Evolutionary conservation across 2,797 vertebrate genomes (phyloP).

Genomic region (Chaetophractus vellerosus): DNA sequence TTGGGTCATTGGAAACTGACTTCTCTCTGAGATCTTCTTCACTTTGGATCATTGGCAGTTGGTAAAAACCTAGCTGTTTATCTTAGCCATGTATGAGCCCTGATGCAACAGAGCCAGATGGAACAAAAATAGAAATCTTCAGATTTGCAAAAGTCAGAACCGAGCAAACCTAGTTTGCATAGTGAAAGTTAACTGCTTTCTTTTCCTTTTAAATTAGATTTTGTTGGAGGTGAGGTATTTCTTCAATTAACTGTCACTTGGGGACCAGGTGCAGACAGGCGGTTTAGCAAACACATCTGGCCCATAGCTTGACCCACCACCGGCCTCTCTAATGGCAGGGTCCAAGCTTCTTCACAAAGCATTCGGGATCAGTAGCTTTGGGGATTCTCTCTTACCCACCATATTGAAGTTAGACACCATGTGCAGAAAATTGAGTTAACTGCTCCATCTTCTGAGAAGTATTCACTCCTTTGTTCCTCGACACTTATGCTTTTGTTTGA

Average conservation of each 20-base stretch:
- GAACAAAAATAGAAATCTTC: background rate
- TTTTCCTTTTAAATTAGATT: conserved; percentile 20
- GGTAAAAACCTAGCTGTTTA: background rate
- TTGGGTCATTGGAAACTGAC: conserved; percentile 49
- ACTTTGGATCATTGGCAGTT: background rate
- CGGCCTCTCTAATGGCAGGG: accelerated
- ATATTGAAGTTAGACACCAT: background rate
- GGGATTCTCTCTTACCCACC: background rate
- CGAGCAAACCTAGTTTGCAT: background rate
- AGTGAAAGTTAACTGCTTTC: background rate
- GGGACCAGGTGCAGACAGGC: background rate
- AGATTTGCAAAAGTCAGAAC: conserved; percentile 12
- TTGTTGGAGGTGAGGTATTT: background rate
- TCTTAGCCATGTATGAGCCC: background rate
- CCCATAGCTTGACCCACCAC: background rate
- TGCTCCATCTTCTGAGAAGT: background rate
- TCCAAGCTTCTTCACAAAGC: background rate
- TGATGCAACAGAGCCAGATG: background rate
- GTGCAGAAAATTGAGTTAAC: background rate
- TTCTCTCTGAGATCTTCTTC: background rate
- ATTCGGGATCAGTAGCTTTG: background rate
- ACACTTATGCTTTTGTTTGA: background rate
- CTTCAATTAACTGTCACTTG: background rate
- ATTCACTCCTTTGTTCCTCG: background rate
- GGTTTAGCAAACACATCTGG: background rate